These are phyloP conservation scores for Littorina saxatilis DNA, from an alignment of 1,140 invertebrate genomes.

Conservation along the genomic window DNA sequence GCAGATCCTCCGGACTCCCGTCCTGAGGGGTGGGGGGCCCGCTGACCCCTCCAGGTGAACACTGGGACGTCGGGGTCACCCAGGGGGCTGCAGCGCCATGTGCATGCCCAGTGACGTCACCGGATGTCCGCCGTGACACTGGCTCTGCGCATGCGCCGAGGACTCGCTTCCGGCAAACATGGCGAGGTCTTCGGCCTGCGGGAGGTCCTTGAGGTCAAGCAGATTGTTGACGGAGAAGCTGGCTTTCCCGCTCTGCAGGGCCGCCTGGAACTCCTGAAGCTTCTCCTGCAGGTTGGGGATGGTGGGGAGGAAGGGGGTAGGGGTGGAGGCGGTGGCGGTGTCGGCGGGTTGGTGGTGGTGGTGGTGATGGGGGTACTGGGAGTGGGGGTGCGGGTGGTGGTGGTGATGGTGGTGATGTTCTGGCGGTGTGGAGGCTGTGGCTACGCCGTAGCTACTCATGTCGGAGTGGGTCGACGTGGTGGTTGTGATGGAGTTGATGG, in stretches of 20 bases:
- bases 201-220: conserved; percentile 63
- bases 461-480: no score
- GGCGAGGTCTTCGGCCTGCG: conserved; percentile 57
- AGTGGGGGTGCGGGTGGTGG: conserved; percentile 6
- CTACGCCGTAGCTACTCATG: conserved; percentile 35
- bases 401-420: conserved; percentile 24
- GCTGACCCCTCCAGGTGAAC: conserved; percentile 1
- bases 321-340: not conserved
- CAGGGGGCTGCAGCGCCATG: not conserved
- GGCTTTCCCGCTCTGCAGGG: conserved; percentile 59
- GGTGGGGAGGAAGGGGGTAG: conserved; percentile 13
- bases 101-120: conserved; percentile 22
- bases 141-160: not conserved
- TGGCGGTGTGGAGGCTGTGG: conserved; percentile 8
- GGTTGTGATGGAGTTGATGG: no score
- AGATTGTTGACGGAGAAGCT: conserved; percentile 65
- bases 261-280: conserved; percentile 62
- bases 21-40: conserved; percentile 33
- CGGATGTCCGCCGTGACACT: not conserved
- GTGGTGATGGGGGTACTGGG: not conserved
- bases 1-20: conserved; percentile 31
- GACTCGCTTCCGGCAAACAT: conserved; percentile 64
- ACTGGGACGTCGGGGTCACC: not conserved
- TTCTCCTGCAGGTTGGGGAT: conserved; percentile 57
- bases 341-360: conserved; percentile 7